Conservation (phyloP, 2,113 vertebrate species). For the Oryzias javanicus region DNA sequence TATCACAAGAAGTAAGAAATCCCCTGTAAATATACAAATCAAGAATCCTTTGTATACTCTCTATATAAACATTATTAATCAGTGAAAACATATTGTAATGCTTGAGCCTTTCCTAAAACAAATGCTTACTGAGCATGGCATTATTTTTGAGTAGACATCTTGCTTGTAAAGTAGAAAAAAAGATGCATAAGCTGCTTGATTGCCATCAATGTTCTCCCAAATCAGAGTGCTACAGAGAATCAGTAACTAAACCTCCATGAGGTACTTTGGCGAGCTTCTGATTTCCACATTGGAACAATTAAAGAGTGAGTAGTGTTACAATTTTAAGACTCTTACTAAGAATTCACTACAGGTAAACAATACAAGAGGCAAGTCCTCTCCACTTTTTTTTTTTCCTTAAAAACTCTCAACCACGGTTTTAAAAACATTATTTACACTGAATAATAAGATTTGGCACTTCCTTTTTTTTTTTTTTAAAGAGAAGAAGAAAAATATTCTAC, state of each 20-base stretch:
- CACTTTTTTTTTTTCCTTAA: conserved; percentile 86
- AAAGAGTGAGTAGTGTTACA: conserved; percentile 59
- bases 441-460: conserved; percentile 96
- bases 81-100: conserved; percentile 18
- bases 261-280: conserved; percentile 63
- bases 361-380: conserved; percentile 88
- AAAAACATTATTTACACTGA: conserved; percentile 96
- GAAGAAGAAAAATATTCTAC: conserved; percentile 13
- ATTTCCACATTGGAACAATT: conserved; percentile 48
- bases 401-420: conserved; percentile 86
- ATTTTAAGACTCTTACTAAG: conserved; percentile 75
- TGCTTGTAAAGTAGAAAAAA: conserved; percentile 11
- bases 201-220: conserved; percentile 41
- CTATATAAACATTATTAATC: conserved; percentile 22
- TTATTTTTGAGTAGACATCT: conserved; percentile 32
- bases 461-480: conserved; percentile 62
- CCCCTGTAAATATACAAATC: conserved; percentile 28
- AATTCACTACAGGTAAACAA: conserved; percentile 92
- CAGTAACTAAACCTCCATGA: conserved; percentile 51
- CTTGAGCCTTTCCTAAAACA: conserved; percentile 23
- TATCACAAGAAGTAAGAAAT: conserved; percentile 37
- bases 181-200: conserved; percentile 66
- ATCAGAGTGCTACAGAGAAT: conserved; percentile 61
- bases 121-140: conserved; percentile 38
- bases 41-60: conserved; percentile 31